Evolutionary conservation across 2,888 invertebrate species (phyloP), one percentile per base, ranked within the genome.

Genomic region (Therioaphis trifolii): DNA sequence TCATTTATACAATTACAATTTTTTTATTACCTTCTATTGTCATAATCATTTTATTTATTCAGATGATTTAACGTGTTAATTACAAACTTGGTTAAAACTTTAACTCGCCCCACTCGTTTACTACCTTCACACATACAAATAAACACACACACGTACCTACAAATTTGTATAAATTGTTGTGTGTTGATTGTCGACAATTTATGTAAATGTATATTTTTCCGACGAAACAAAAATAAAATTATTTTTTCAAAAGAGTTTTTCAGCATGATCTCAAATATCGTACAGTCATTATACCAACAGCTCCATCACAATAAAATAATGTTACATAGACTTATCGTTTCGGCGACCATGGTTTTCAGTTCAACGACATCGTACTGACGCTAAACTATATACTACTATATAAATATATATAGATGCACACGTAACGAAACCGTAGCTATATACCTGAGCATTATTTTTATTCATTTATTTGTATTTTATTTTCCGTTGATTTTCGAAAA

Each of bases 1-100:
- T 58, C 35, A 52, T 2, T 0, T 21, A 35, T 11, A 74, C 4
- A 4, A 27, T 49, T n/a, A 0, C n/a, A 4, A 14, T 40, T 24
- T 74, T 40, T 40, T 24, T 40, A 35, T 74, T 15, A n/a, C 21
- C 2, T 18, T 18, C 29, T 35, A 9, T 7, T 24, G 21, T 12
- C 12, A 11, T 4, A 5, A 3, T 35, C 35, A 14, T n/a, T 29
- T 46, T 76, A 46, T 46, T 63, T 29, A 14, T 76, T 46, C 76
- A 76, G n/a, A 29, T 63, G 61, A 63, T 61, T 58, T 52, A 29
- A 27, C n/a, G 29, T 49, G 29, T n/a, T 29, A n/a, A 52, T 72
- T 55, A 27, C n/a, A 7, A 61, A 76, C n/a, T 46, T 21, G 0
- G 18, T n/a, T 2, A 9, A 35, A 35, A 5, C 27, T 55, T 55